Evolutionary conservation across 2,888 invertebrate genomes (phyloP), one percentile per base, ranked within the genome.

Genomic region (Theodoxus fluviatilis): DNA sequence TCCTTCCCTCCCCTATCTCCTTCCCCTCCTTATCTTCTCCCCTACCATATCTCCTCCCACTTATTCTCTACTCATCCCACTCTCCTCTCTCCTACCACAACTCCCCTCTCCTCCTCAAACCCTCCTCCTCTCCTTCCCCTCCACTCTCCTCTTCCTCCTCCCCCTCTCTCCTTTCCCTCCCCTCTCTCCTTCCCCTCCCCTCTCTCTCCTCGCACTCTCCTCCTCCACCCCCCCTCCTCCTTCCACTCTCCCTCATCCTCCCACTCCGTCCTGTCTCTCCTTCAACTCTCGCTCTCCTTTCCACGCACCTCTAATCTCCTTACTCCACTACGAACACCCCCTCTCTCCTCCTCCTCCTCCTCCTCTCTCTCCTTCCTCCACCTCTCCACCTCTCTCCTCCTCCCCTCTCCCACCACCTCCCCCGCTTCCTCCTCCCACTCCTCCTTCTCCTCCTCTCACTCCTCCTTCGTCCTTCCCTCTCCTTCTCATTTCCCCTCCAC

Each of bases 171-270:
- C 25, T 22, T 47, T 47, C 12, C 65, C 22, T 25, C n/a, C 57
- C 31, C 47, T 43, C 68, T 33, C 43, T 57, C 38, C 33, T 43
- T 47, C 61, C 49, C 35, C 38, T 38, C 35, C 25, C 31, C 33
- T 35, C 31, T 63, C 47, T 61, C 43, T 40, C 38, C 33, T 28
- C 43, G 33, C 38, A 28, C 33, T 33, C 59, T 33, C 59, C 37
- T 9, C 35, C 47, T 12, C 22, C 43, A 22, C 33, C 28, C 25
- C 15, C n/a, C 35, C 61, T 61, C 37, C 40, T 64, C 52, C 49
- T n/a, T n/a, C 37, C 52, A 37, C n/a, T 22, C 47, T 64, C 18
- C 37, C 22, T 59, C 31, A 2, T 15, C 15, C 22, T 28, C 49
- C 64, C 38, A 28, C 15, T n/a, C n/a, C n/a, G n/a, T n/a, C n/a